Conservation (phyloP, 2,113 vertebrate species). For the Maccullochella peelii region DNA sequence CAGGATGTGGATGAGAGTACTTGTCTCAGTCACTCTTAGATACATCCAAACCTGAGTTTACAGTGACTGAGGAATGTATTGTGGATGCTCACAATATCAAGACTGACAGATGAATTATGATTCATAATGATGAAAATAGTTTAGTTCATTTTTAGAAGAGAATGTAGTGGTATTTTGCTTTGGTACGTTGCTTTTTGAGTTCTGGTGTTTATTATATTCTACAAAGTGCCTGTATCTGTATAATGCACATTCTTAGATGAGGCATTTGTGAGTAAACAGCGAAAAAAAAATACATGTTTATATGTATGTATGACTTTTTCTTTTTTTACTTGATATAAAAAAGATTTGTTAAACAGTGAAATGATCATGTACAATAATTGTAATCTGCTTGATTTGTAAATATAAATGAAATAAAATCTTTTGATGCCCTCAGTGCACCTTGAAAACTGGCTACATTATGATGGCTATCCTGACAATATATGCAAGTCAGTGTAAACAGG, state of each 20-base stretch:
- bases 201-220: conserved; percentile 38
- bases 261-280: conserved; percentile 18
- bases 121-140: too few relatives aligned
- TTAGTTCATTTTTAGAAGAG: conserved; percentile 26
- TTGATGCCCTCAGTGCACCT: background rate
- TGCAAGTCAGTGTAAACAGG: background rate
- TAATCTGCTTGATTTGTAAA: conserved; percentile 28
- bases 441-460: background rate
- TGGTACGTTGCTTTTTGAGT: conserved; percentile 9
- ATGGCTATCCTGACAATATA: background rate
- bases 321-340: conserved; percentile 22
- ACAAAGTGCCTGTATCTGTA: conserved; percentile 61
- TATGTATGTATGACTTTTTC: conserved; percentile 15
- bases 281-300: conserved; percentile 21
- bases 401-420: conserved; percentile 11
- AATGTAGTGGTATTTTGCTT: conserved; percentile 1
- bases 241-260: conserved; percentile 40
- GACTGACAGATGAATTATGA: conserved; percentile 12
- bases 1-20: conserved; percentile 67
- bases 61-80: conserved; percentile 4
- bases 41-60: background rate
- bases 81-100: conserved; percentile 9
- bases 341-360: conserved; percentile 36
- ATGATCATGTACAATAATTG: background rate
- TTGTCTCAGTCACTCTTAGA: conserved; percentile 64